These are phyloP conservation scores for Empis stercorea DNA, from an alignment of 2,888 invertebrate species.

Conservation along the genomic window DNA sequence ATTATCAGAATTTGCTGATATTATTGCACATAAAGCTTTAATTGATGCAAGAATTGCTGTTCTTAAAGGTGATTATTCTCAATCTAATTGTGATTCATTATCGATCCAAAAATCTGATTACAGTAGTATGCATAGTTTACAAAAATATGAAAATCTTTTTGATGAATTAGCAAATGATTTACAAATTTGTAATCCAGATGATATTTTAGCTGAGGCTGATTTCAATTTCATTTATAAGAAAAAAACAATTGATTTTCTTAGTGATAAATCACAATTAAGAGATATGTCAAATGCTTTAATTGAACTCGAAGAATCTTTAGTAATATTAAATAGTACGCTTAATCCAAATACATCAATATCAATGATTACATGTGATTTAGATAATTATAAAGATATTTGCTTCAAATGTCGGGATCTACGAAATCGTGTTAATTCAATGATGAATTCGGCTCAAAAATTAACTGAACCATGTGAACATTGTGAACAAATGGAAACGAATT, in stretches of 20 bases:
- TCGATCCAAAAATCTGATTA: not conserved
- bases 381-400: slow-evolving; percentile 42
- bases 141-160: slow-evolving; percentile 29
- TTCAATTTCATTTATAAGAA: slow-evolving; percentile 30
- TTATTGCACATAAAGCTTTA: slow-evolving; percentile 59
- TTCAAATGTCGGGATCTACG: slow-evolving; percentile 44
- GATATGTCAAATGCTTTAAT: slow-evolving; percentile 24
- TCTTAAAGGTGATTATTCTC: slow-evolving; percentile 43
- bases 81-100: slow-evolving; percentile 1
- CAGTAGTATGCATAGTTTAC: slow-evolving; percentile 20
- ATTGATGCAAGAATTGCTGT: slow-evolving; percentile 64
- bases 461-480: slow-evolving; percentile 38
- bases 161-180: slow-evolving; percentile 26
- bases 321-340: slow-evolving; percentile 20
- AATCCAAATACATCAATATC: slow-evolving; percentile 21
- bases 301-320: slow-evolving; percentile 25
- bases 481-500: slow-evolving; percentile 35
- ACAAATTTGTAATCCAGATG: slow-evolving; percentile 25
- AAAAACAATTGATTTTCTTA: slow-evolving; percentile 24
- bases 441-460: slow-evolving; percentile 25
- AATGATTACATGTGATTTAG: slow-evolving; percentile 19
- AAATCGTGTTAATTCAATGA: slow-evolving; percentile 40
- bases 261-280: slow-evolving; percentile 24
- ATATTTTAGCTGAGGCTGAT: slow-evolving; percentile 28
- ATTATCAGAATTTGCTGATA: slow-evolving; percentile 53